Evolutionary conservation across 2,113 vertebrate genomes (phyloP).

Genomic region (Tragulus kanchil): DNA sequence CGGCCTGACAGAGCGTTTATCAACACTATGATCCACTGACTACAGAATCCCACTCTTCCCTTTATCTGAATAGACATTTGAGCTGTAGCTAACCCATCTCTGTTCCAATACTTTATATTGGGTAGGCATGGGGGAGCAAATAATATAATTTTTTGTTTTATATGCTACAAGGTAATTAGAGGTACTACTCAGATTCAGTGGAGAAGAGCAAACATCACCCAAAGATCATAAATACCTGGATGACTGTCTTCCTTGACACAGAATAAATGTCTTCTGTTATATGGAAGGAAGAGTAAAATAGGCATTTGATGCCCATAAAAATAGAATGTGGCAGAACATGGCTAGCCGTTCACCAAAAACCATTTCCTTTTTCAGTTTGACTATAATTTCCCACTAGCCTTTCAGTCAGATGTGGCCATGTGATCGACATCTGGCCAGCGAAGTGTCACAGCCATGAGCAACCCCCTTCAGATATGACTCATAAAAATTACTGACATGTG

Average conservation of each 20-base stretch:
- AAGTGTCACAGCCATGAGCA: not conserved
- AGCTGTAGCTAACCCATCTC: not conserved
- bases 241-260: not conserved
- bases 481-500: not conserved
- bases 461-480: conserved; percentile 11
- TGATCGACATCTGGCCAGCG: not conserved
- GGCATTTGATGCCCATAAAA: not conserved
- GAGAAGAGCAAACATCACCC: not conserved
- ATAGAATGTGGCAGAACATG: not conserved
- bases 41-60: not conserved
- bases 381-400: not conserved
- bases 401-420: not conserved
- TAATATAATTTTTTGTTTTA: not conserved
- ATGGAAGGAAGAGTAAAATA: not conserved
- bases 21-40: not conserved
- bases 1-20: not conserved
- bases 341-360: not conserved
- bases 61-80: not conserved
- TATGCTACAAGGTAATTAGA: not conserved
- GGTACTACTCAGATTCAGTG: not conserved
- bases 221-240: not conserved
- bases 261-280: not conserved
- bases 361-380: not conserved
- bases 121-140: not conserved
- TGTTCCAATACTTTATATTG: not conserved